Percentiles rank a stretch among this genome's conserved stretches.
Conservation (phyloP, 2,888 invertebrate species). For the Panorpa germanica region DNA sequence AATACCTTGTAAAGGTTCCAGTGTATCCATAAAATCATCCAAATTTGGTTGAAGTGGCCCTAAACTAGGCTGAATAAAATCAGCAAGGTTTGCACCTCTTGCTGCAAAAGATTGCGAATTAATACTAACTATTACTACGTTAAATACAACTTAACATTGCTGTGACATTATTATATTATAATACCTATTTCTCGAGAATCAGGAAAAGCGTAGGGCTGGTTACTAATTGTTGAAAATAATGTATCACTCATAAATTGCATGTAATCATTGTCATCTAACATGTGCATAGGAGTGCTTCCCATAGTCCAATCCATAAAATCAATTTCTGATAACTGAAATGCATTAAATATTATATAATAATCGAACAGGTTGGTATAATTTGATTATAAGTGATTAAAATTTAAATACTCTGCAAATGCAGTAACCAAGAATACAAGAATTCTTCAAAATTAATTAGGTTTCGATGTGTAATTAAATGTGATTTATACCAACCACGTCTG, state of each 20-base stretch:
- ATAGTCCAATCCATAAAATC: conserved; percentile 55
- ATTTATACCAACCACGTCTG: conserved; percentile 44
- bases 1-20: background rate
- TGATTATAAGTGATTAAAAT: background rate
- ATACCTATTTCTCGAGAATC: conserved; percentile 93
- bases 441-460: too few relatives aligned
- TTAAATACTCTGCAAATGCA: background rate
- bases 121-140: background rate
- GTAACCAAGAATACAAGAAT: too few relatives aligned
- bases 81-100: conserved; percentile 71
- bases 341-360: conserved; percentile 7
- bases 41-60: conserved; percentile 93
- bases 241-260: conserved; percentile 81
- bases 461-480: background rate
- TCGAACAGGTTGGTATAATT: too few relatives aligned
- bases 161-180: too few relatives aligned
- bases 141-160: too few relatives aligned
- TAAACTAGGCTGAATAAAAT: conserved; percentile 96
- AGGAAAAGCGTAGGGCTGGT: conserved; percentile 89
- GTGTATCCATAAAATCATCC: conserved; percentile 83
- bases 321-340: conserved; percentile 43
- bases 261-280: conserved; percentile 72
- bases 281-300: conserved; percentile 44
- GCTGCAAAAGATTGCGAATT: conserved; percentile 30
- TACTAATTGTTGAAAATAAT: conserved; percentile 69